Percentiles rank a stretch among this genome's conserved stretches.
These are phyloP conservation scores for Crossoptilon crossoptilon DNA, from an alignment of 2,797 vertebrate species.

Conservation along the genomic window DNA sequence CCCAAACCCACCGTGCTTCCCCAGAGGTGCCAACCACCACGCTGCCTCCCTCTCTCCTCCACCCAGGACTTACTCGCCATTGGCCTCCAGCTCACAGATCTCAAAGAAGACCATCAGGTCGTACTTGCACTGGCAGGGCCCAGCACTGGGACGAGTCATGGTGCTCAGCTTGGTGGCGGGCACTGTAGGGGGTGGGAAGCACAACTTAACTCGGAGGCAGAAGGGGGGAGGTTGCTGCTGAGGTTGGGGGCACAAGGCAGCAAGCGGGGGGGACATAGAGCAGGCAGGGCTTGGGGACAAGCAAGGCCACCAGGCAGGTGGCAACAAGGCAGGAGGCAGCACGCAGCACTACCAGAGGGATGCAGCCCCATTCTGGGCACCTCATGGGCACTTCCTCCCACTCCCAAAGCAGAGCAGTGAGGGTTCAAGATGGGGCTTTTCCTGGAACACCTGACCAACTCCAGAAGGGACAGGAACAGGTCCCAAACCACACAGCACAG, in stretches of 20 bases:
- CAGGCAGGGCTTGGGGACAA: neutral
- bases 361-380: neutral
- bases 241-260: rapidly evolving
- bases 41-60: neutral
- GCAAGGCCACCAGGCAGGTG: too few relatives aligned
- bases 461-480: neutral
- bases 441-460: neutral
- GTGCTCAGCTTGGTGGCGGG: constrained; percentile 96
- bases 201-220: neutral
- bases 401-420: rapidly evolving
- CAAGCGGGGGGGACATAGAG: neutral
- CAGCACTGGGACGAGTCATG: constrained; percentile 87
- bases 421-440: neutral
- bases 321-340: neutral
- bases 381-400: rapidly evolving
- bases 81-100: constrained; percentile 98
- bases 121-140: constrained; percentile 95
- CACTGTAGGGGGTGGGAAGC: constrained; percentile 77
- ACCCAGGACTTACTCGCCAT: constrained; percentile 90
- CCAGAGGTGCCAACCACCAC: neutral
- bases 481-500: neutral
- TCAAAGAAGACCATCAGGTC: constrained; percentile 98
- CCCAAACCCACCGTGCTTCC: neutral
- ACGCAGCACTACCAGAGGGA: neutral
- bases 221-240: neutral